A percentile compares a stretch with the other conserved stretches of the same genome.
phyloP scores from a whole-genome alignment of 2,113 vertebrate species.

The Centrocercus urophasianus region DNA sequence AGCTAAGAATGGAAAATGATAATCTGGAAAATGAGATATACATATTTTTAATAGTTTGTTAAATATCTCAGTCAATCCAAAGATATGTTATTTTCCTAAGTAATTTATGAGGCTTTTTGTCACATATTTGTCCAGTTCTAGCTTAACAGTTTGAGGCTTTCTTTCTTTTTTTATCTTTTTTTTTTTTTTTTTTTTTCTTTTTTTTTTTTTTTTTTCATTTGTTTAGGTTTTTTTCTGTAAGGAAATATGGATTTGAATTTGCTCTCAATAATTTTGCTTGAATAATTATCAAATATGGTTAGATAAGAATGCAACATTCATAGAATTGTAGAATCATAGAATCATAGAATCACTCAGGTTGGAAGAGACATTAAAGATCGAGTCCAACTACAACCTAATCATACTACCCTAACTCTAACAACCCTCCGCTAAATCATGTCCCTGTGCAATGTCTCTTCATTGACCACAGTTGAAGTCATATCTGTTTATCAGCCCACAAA shows the following conservation, averaged over 20 bases:
- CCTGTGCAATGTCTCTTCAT: neutral
- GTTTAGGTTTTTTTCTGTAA: neutral
- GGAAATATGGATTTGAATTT: neutral
- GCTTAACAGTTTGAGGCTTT: neutral
- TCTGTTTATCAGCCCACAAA: neutral
- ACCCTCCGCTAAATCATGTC: too few relatives aligned
- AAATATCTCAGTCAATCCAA: neutral
- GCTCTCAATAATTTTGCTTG: neutral
- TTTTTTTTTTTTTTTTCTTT: neutral
- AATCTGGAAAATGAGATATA: neutral
- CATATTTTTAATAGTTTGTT: neutral
- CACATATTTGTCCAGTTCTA: neutral
- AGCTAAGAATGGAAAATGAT: neutral
- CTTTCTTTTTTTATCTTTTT: neutral
- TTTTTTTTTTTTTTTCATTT: neutral
- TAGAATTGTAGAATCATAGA: too few relatives aligned
- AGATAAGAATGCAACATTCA: neutral
- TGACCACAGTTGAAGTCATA: neutral
- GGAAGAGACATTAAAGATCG: too few relatives aligned
- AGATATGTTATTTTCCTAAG: neutral
- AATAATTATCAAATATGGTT: neutral
- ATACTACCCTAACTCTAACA: too few relatives aligned
- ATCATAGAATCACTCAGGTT: too few relatives aligned
- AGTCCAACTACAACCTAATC: too few relatives aligned
- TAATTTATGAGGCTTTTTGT: neutral